Percentiles rank a stretch among this genome's conserved stretches.
These are phyloP conservation scores for Malacoraja senta DNA, from an alignment of 2,797 vertebrate species.

Conservation along the genomic window DNA sequence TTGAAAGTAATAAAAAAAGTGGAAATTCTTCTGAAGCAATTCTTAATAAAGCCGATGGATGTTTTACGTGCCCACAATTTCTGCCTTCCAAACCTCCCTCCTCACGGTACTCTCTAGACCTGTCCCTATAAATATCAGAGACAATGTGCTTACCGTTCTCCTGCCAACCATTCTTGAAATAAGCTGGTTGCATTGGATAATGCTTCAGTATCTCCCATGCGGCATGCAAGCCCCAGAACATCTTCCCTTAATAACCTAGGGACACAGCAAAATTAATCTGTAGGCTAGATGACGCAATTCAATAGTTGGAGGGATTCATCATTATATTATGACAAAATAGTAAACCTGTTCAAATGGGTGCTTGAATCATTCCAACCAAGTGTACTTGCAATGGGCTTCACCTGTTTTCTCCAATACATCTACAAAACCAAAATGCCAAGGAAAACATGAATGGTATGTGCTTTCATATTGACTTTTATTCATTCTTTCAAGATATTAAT, in stretches of 20 bases:
- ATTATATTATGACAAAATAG: slow-evolving; percentile 37
- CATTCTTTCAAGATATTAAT: background rate
- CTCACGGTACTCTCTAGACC: background rate
- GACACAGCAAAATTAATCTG: slow-evolving; percentile 39
- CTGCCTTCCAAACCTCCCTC: background rate
- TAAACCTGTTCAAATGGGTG: slow-evolving; percentile 66
- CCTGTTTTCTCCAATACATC: slow-evolving; percentile 65
- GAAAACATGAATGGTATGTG: background rate
- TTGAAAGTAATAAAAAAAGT: background rate
- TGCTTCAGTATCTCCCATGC: slow-evolving; percentile 60
- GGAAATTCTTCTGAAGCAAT: too few relatives aligned
- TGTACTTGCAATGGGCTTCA: slow-evolving; percentile 55
- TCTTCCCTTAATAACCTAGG: slow-evolving; percentile 76
- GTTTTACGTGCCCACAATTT: background rate
- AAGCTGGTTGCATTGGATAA: slow-evolving; percentile 57
- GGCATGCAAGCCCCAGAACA: slow-evolving; percentile 73
- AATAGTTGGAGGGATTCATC: slow-evolving; percentile 38
- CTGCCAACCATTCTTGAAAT: slow-evolving; percentile 68
- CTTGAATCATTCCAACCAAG: slow-evolving; percentile 70
- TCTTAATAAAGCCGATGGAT: background rate
- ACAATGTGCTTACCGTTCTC: slow-evolving; percentile 49
- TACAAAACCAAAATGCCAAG: slow-evolving; percentile 47
- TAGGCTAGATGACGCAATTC: slow-evolving; percentile 9
- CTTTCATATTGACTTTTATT: background rate
- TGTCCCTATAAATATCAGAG: background rate